phyloP scores from a whole-genome alignment of 1,140 invertebrate species.

The Mylabris phalerata region DNA sequence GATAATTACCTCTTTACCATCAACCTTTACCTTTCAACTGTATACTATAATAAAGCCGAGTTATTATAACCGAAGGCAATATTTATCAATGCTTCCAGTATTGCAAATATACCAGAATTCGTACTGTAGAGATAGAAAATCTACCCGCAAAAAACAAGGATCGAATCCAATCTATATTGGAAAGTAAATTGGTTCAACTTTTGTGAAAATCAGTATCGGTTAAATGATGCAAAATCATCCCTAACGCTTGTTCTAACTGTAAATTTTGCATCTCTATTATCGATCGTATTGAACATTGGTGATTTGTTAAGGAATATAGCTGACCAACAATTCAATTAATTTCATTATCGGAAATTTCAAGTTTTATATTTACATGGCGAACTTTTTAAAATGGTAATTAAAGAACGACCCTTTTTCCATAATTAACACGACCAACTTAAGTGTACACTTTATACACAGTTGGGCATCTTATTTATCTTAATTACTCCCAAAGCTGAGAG shows the following conservation, averaged over 20 bases:
- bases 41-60: conserved; percentile 16
- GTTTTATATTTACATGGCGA: not conserved
- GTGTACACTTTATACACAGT: conserved; percentile 17
- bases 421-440: conserved; percentile 24
- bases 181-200: no score
- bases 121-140: conserved; percentile 20
- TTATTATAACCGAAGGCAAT: conserved; percentile 19
- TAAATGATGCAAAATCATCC: no score
- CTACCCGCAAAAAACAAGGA: conserved; percentile 10
- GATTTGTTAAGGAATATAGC: not conserved
- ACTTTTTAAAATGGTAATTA: conserved; percentile 23
- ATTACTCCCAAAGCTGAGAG: conserved; percentile 16
- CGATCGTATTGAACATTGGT: conserved; percentile 4
- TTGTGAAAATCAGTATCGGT: no score
- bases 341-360: conserved; percentile 4
- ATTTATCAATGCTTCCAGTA: no score
- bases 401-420: conserved; percentile 11
- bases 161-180: not conserved
- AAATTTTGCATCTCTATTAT: conserved; percentile 1
- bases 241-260: conserved; percentile 2
- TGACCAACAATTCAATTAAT: conserved; percentile 11
- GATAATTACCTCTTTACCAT: conserved; percentile 21
- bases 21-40: conserved; percentile 16
- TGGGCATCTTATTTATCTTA: conserved; percentile 23
- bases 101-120: no score